Evolutionary conservation across 2,797 vertebrate genomes (phyloP), one percentile per base, ranked within the genome.

Genomic region (Coranthus polyacanthus): DNA sequence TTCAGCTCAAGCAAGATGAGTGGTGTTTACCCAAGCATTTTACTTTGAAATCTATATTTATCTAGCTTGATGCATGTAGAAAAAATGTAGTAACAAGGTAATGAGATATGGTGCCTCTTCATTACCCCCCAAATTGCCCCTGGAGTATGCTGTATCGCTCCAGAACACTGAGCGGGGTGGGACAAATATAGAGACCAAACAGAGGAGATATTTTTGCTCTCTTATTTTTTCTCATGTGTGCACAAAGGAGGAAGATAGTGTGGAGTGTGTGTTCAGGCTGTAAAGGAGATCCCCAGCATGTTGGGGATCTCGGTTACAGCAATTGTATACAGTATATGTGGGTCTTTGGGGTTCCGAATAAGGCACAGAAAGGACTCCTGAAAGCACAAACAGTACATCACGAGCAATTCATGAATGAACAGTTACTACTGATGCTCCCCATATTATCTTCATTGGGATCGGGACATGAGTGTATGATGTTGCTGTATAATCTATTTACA

Each of bases 401-500:
- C n/a, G 29, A 10, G 10, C 29, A 32, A 32, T 32, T 2, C 8
- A 32, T 32, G 29, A 10, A 10, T 32, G 36, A 59, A 21, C 15
- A 58, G 16, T 39, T 18, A 51, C 12, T 18, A 10, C 36, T 38
- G 4, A 57, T 53, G 54, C 9, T 16, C 32, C 46, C 21, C 17
- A 6, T 15, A 8, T 51, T 41, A 60, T 63, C 56, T 38, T 41
- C 34, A 41, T 65, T 60, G 39, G 38, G 46, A 67, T 75, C 24
- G 6, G n/a, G 20, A 42, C 17, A 21, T 18, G 26, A 3, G 13
- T 26, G 29, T 47, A 43, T 49, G 72, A 44, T 44, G 38, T 26
- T 72, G 63, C 57, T 57, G 47, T 55, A 49, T 69, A 65, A 78
- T 83, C 76, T 13, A 49, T 83, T 79, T 69, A 56, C 16, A 63